Conservation (phyloP, 2,888 invertebrate genomes). For the Hydraecia micacea region DNA sequence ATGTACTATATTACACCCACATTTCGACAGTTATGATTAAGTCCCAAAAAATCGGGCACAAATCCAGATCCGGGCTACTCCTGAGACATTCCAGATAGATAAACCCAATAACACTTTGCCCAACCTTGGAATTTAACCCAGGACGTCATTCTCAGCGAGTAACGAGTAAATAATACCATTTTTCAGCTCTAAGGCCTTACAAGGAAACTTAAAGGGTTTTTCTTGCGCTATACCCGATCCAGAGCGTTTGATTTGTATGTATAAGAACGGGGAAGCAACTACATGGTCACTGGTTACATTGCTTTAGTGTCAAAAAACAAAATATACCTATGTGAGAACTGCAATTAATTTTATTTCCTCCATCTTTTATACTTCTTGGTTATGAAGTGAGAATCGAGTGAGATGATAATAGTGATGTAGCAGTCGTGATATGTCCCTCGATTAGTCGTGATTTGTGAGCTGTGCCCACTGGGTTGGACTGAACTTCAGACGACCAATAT, state of each 20-base stretch:
- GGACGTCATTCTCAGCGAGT: no score
- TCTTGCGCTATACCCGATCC: no score
- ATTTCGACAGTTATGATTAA: background rate
- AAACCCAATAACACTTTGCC: background rate
- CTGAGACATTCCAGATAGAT: background rate
- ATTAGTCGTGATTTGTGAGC: conserved; percentile 78
- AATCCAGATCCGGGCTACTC: background rate
- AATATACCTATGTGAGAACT: background rate
- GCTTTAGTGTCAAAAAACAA: background rate
- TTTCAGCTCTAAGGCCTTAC: background rate
- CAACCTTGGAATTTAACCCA: no score
- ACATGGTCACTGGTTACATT: background rate
- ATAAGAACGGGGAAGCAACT: background rate
- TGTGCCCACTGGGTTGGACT: conserved; percentile 55
- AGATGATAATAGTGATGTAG: conserved; percentile 51
- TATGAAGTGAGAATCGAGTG: conserved; percentile 52
- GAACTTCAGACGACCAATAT: conserved; percentile 33
- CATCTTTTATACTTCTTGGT: background rate
- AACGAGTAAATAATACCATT: background rate
- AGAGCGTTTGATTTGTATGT: background rate
- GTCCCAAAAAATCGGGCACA: background rate
- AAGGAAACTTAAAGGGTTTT: background rate
- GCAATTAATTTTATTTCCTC: background rate
- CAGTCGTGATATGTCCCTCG: conserved; percentile 74
- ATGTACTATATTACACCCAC: background rate